These are phyloP conservation scores for Drosophila paracracens DNA, from an alignment of 2,888 invertebrate genomes.

Conservation along the genomic window DNA sequence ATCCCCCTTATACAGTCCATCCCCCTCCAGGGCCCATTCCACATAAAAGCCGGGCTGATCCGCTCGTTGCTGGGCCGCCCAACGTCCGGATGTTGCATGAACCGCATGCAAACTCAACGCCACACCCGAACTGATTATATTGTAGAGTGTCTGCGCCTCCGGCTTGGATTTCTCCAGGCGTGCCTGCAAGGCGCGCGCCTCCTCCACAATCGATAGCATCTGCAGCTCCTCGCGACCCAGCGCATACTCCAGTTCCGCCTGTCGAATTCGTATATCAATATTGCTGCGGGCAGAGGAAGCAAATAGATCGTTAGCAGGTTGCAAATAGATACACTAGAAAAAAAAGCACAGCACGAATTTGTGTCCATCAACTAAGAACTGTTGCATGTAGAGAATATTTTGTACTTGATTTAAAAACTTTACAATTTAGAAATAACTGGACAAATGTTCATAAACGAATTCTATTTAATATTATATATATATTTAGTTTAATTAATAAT, in stretches of 20 bases:
- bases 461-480: too few species aligned
- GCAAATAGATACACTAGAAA: background rate
- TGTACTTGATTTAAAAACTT: background rate
- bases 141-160: conserved; percentile 87
- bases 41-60: conserved; percentile 89
- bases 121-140: conserved; percentile 84
- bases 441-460: background rate
- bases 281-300: conserved; percentile 86
- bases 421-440: background rate
- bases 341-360: background rate
- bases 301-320: background rate
- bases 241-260: conserved; percentile 95
- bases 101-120: conserved; percentile 88
- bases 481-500: background rate
- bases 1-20: conserved; percentile 91
- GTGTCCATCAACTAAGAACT: background rate
- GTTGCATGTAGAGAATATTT: background rate
- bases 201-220: conserved; percentile 93
- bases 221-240: conserved; percentile 95
- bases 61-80: conserved; percentile 89
- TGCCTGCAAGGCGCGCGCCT: conserved; percentile 91
- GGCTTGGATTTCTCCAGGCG: conserved; percentile 90
- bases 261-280: conserved; percentile 94
- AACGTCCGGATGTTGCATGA: conserved; percentile 89
- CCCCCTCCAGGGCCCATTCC: conserved; percentile 93